Conservation (phyloP, 2,113 vertebrate species). For the Chloropsis hardwickii region DNA sequence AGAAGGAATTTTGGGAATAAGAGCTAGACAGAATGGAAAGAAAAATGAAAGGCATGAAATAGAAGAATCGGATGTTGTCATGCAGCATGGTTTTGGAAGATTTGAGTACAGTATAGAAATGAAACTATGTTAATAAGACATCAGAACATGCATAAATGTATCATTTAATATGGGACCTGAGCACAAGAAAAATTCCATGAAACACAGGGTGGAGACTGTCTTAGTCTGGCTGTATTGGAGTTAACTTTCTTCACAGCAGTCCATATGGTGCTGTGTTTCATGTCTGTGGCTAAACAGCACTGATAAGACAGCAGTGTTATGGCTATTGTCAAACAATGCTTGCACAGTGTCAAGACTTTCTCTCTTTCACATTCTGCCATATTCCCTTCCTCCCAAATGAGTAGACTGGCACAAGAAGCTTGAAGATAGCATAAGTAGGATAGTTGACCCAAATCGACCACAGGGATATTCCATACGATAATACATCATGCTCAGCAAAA, state of each 20-base stretch:
- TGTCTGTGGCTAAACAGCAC: background rate
- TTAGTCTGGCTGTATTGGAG: background rate
- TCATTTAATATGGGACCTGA: background rate
- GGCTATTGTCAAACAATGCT: background rate
- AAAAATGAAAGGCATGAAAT: background rate
- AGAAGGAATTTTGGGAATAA: background rate
- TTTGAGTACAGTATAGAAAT: background rate
- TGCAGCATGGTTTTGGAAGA: background rate
- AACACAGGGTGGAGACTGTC: background rate
- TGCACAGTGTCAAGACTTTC: background rate
- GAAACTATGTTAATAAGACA: background rate
- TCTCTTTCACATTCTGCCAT: background rate
- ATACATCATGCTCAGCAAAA: background rate
- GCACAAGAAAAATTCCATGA: background rate
- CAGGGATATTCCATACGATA: background rate
- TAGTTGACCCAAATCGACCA: background rate
- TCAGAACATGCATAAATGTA: background rate
- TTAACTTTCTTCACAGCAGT: background rate
- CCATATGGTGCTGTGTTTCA: rapidly evolving
- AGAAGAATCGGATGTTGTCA: background rate
- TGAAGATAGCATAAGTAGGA: background rate
- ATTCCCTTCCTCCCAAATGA: background rate
- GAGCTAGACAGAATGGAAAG: background rate
- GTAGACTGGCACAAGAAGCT: background rate
- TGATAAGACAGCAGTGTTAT: background rate